These are phyloP conservation scores for Drosophila anomalata DNA, from an alignment of 2,888 invertebrate genomes.

Conservation along the genomic window DNA sequence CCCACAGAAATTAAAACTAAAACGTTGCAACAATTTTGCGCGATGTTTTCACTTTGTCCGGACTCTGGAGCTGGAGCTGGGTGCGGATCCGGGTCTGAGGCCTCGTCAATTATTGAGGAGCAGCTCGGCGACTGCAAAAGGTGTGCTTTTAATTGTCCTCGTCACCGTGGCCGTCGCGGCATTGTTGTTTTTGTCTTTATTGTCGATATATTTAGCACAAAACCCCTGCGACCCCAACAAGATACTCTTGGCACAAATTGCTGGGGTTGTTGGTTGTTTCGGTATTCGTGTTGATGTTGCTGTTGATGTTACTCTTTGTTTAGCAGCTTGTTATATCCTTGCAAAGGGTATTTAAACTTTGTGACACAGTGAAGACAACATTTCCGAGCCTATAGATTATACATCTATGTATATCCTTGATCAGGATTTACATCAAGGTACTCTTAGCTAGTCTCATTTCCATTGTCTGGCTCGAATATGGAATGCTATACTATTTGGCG, in stretches of 20 bases:
- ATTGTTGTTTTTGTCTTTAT: constrained; percentile 46
- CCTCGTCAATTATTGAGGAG: constrained; percentile 74
- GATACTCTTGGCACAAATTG: constrained; percentile 36
- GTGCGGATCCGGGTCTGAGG: constrained; percentile 23
- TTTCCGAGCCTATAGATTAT: no score
- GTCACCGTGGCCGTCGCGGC: constrained; percentile 35
- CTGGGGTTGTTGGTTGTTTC: constrained; percentile 22
- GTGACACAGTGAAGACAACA: no score
- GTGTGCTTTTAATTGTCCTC: constrained; percentile 81
- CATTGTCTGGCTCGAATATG: no score
- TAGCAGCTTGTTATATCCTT: constrained; percentile 56
- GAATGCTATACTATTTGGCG: no score
- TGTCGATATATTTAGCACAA: constrained; percentile 69
- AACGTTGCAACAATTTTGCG: constrained; percentile 74
- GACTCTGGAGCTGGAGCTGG: constrained; percentile 4
- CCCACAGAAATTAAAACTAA: constrained; percentile 67
- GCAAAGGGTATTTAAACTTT: neutral
- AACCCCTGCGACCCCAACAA: constrained; percentile 48
- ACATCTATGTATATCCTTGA: no score
- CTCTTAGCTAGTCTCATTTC: no score
- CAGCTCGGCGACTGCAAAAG: constrained; percentile 63
- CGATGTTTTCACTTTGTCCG: constrained; percentile 69
- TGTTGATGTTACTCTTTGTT: constrained; percentile 50
- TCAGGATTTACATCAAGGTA: no score
- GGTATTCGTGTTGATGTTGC: constrained; percentile 6